Evolutionary conservation across 2,113 vertebrate species (phyloP).

Genomic region (Petaurus breviceps): DNA sequence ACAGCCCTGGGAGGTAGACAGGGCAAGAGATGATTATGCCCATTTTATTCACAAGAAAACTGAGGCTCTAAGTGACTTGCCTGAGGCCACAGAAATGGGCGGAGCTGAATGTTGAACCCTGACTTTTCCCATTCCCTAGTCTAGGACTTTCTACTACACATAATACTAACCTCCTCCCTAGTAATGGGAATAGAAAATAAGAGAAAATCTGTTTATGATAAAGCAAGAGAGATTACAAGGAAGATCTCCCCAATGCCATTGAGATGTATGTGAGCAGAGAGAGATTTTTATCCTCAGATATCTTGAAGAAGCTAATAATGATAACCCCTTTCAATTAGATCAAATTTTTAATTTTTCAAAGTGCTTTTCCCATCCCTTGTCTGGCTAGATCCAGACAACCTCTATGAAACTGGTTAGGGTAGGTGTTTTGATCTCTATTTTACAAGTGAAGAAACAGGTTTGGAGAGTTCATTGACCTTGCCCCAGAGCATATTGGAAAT

Average conservation of each 20-base stretch:
- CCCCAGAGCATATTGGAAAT: not conserved
- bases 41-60: not conserved
- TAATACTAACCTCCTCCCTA: not conserved
- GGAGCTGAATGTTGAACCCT: not conserved
- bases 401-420: not conserved
- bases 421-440: not conserved
- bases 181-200: not conserved
- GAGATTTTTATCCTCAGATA: not conserved
- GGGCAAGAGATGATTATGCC: not conserved
- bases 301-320: not conserved
- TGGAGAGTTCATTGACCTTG: not conserved
- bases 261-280: not conserved
- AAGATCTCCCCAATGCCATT: not conserved
- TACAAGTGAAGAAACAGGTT: not conserved
- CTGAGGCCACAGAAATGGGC: not conserved
- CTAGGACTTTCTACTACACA: not conserved
- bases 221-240: not conserved
- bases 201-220: not conserved
- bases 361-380: not conserved
- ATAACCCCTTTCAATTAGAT: not conserved
- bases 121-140: not conserved
- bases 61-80: not conserved
- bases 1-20: not conserved
- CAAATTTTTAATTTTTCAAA: not conserved
- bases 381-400: not conserved